A percentile compares a stretch with the other conserved stretches of the same genome.
These are phyloP conservation scores for Eidolon helvum DNA, from an alignment of 2,113 vertebrate species.

Conservation along the genomic window DNA sequence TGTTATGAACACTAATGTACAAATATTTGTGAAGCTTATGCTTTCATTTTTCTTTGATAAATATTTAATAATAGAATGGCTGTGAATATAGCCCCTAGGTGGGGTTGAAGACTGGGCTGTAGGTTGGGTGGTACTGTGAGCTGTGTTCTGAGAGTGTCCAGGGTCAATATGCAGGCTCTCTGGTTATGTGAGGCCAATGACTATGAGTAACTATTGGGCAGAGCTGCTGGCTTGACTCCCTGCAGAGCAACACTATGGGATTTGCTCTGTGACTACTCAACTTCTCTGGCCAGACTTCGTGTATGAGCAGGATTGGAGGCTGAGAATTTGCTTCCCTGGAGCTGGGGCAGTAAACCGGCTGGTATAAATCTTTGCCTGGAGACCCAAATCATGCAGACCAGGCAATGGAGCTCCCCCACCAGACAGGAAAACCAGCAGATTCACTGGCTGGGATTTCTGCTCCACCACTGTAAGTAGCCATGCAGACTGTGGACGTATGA, in stretches of 20 bases:
- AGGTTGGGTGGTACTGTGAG: not conserved
- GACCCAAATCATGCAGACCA: not conserved
- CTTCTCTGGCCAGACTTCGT: not conserved
- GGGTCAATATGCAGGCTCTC: not conserved
- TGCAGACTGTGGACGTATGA: accelerated
- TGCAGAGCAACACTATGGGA: too few species aligned
- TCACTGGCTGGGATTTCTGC: not conserved
- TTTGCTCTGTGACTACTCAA: not conserved
- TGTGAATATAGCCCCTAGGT: not conserved
- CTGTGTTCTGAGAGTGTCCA: not conserved
- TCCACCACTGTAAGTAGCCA: not conserved
- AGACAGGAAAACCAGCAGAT: not conserved
- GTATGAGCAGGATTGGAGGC: not conserved
- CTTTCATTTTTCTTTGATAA: not conserved
- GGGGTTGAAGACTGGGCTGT: not conserved
- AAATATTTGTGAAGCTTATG: not conserved
- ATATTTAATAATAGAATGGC: not conserved
- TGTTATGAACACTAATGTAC: not conserved
- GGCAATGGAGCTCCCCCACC: too few species aligned
- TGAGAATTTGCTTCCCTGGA: not conserved
- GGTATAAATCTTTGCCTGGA: not conserved
- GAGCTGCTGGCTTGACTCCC: too few species aligned
- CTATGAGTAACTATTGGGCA: not conserved
- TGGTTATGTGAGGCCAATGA: not conserved
- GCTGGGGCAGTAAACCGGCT: not conserved